Conservation (phyloP, 2,888 invertebrate species). For the Rhabditoides inermis region DNA sequence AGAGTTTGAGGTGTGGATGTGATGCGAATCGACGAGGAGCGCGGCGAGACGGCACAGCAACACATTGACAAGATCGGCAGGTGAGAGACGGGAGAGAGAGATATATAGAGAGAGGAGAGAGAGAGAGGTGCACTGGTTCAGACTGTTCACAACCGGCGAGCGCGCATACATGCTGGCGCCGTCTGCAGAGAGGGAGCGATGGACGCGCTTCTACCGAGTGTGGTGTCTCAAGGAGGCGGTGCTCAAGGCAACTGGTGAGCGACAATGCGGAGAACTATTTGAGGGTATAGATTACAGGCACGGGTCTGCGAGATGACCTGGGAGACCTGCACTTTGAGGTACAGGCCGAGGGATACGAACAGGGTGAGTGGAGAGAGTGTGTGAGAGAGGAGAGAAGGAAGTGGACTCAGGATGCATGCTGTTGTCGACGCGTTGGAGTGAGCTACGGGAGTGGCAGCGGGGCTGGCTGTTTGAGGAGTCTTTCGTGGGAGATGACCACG, state of each 20-base stretch:
- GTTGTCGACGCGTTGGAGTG: constrained; percentile 33
- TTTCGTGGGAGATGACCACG: constrained; percentile 39
- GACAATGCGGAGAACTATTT: no score
- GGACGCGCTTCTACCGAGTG: constrained; percentile 33
- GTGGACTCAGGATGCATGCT: constrained; percentile 21
- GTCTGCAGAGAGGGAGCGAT: no score
- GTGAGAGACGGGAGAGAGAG: constrained; percentile 22
- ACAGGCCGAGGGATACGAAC: constrained; percentile 19
- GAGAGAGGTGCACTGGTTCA: no score
- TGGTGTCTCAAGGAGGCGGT: constrained; percentile 52
- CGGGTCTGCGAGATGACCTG: constrained; percentile 45
- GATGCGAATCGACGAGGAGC: constrained; percentile 41
- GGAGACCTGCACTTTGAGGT: constrained; percentile 37
- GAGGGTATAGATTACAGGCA: no score
- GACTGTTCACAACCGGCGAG: no score
- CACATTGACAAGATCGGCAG: constrained; percentile 16
- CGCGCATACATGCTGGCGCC: no score
- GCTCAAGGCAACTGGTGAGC: constrained; percentile 52
- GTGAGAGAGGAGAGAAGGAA: neutral
- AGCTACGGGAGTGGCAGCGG: constrained; percentile 19
- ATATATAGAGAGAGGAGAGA: no score
- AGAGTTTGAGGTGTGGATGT: constrained; percentile 44
- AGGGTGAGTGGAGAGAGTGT: constrained; percentile 18
- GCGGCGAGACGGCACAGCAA: constrained; percentile 11
- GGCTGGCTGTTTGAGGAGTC: constrained; percentile 48